Conservation (phyloP, 2,797 vertebrate genomes). For the Mareca strepera region DNA sequence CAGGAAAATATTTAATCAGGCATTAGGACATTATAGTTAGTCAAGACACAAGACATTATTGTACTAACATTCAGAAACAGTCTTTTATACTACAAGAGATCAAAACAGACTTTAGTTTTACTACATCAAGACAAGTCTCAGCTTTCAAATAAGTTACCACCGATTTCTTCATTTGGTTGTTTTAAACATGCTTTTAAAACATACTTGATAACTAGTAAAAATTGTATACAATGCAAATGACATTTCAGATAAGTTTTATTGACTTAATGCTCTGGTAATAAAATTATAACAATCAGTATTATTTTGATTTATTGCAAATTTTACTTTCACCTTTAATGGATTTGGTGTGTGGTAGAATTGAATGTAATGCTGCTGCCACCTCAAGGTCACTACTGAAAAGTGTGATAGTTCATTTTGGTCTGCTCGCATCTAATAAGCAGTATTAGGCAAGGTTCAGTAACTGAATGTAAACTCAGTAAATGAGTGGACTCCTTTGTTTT, state of each 20-base stretch:
- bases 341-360: slow-evolving; percentile 52
- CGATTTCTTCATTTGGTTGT: slow-evolving; percentile 69
- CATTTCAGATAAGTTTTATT: slow-evolving; percentile 81
- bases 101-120: slow-evolving; percentile 67
- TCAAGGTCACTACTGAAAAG: slow-evolving; percentile 80
- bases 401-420: slow-evolving; percentile 34
- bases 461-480: not conserved
- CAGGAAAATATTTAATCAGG: slow-evolving; percentile 69
- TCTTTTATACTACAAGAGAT: slow-evolving; percentile 46
- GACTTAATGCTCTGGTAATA: slow-evolving; percentile 82
- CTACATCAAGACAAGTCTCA: slow-evolving; percentile 56
- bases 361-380: slow-evolving; percentile 82
- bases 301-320: slow-evolving; percentile 78
- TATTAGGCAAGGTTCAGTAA: not conserved
- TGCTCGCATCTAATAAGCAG: not conserved
- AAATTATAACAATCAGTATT: slow-evolving; percentile 84
- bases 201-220: slow-evolving; percentile 77
- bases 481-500: not conserved
- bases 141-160: slow-evolving; percentile 69
- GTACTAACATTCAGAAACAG: slow-evolving; percentile 49
- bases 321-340: slow-evolving; percentile 72
- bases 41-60: slow-evolving; percentile 45
- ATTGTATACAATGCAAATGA: slow-evolving; percentile 79
- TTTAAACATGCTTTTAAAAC: slow-evolving; percentile 77
- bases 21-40: slow-evolving; percentile 54